Evolutionary conservation across 2,797 vertebrate species (phyloP), one percentile per base, ranked within the genome.

Genomic region (Limosa lapponica): DNA sequence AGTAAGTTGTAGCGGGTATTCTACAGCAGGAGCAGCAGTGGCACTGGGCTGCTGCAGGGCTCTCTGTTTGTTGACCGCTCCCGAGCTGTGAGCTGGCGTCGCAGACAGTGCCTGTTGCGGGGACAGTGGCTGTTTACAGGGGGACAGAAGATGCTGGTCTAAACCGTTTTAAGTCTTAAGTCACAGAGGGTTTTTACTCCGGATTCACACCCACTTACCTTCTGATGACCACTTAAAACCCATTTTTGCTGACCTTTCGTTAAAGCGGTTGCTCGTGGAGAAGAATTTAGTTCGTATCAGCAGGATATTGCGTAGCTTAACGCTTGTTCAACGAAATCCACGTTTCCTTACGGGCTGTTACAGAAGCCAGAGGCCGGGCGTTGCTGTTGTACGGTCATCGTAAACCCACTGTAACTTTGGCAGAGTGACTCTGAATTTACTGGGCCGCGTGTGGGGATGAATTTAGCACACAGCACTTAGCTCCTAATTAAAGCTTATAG

Each of bases 401-500:
- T 74, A 86, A 96, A 82, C 48, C 72, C 46, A 39, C 4, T 32
- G 81, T 69, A 92, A 91, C 91, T 96, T 84, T 46, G 82, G 65
- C 43, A 90, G 75, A 36, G 49, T 65, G 86, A 10, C 55, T 80
- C 79, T 94, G 92, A 93, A 93, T 93, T 93, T 73, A 79, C 89
- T 48, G 39, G 39, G 13, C 43, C 62, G 43, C 46, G 65, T 67
- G 48, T 32, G 62, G 41, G 83, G 87, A 57, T 93, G 93, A 94
- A 95, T 93, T 95, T 89, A 87, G 89, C 82, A 36, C 91, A 54
- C 46, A 74, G 89, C 91, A 84, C 84, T 95, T 93, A 93, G 89
- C 81, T 95, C 93, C 93, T 97, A 93, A 96, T 97, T 96, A 96
- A 85, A 95, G 95, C 94, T 96, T 96, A 96, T 89, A 87, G 94